Base-by-base conservation (phyloP, 2,113 vertebrate species). In the Mesoclemmys tuberculata region DNA sequence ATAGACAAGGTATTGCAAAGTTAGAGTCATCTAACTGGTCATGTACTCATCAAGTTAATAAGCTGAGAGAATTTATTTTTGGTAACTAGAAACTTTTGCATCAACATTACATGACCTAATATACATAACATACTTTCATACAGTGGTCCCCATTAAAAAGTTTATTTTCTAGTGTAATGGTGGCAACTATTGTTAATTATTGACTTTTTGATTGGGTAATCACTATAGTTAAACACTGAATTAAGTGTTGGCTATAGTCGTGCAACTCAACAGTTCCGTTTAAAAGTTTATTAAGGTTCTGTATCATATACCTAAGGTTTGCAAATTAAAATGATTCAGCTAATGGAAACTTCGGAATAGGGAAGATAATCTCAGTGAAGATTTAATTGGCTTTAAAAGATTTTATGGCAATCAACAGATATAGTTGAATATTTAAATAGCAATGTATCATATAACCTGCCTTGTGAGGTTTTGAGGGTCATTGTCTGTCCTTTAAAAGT, bases 341-440 rank as follows among this genome's bases (percentile, higher is more conserved):
- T 97, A 91, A 24, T 93, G 92, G 90, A 97, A 96, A 92, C 49
- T 93, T 94, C 88, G 93, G 89, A 97, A 91, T 58, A 94, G 94
- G 93, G 93, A 96, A 94, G 91, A 56, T 96, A 90, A 96, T 92
- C 84, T 97, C 91, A 96, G 41, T 84, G 83, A 84, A 93, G 92
- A 58, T 92, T 94, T 44, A 98, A 95, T 96, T 97, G 97, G 97
- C 95, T 98, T 94, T 94, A 90, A 96, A 94, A 82, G 90, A 96
- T 96, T 93, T 96, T 97, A 90, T 93, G 97, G 97, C 97, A 97
- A 96, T 97, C 80, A 8, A 93, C 95, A 97, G 97, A 74, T 95
- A 85, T 96, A 97, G 97, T 94, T 97, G 96, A 97, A 96, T 98
- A 97, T 44, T 98, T 97, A 97, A 98, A 96, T 97, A 98, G 97